Base-by-base conservation (phyloP, 2,888 invertebrate species). In the Saturnia japonica region DNA sequence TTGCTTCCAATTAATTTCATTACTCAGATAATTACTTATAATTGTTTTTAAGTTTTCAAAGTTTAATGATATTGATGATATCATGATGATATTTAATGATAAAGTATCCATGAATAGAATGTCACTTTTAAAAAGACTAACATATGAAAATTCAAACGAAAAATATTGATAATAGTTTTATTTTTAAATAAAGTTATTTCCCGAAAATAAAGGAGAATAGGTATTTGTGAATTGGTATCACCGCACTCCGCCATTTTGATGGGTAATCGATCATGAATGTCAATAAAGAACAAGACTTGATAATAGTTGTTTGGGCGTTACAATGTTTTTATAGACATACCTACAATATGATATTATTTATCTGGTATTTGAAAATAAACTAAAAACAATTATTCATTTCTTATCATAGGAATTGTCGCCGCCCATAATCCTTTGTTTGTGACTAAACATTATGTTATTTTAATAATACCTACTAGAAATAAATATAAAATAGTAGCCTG, bases 201-300 rank as follows among this genome's bases (percentile, higher is more conserved):
- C 57, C 57, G 25, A 14, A 60, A 3, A 60, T 9, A 25, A 11
- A 60, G 11, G 14, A 60, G 0, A 22, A 28, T 60, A 60, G 25
- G 14, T 28, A 14, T 22, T 25, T 57, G 25, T 57, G 8, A 57
- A 22, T 11, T 57, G 25, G 25, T 60, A 60, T 28, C 57, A 28
- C 8, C 9, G 54, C 2, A 9, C 1, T 57, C 57, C 57, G 57
- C 57, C 57, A 57, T 57, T 57, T 57, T 57, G 57, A 14, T 28
- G 25, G 9, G 57, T 28, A 60, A 60, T 60, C 57, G 57, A 60
- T 60, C 57, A 60, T 12, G 28, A 14, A 60, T 25, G 57, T 60
- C 57, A 60, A 60, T 25, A 57, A 28, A 60, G 25, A 60, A 60
- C 57, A 60, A 60, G 57, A 60, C 14, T 60, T 12, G 57, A 60